Base-by-base conservation (phyloP, 2,113 vertebrate species). In the Osmerus mordax region DNA sequence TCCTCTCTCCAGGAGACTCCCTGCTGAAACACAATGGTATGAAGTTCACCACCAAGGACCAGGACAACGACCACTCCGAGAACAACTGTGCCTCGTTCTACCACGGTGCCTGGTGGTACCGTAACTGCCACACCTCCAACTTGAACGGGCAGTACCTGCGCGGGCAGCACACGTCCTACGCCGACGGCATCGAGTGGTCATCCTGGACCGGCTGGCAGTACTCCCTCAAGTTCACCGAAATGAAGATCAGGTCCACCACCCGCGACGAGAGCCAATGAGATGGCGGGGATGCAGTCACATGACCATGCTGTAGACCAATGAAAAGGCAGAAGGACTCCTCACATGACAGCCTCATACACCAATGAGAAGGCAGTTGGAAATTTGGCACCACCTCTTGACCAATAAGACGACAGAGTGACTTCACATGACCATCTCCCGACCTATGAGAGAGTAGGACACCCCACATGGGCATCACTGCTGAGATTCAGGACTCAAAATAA, bases 201-300 rank as follows among this genome's bases (percentile, higher is more conserved):
- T 96, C 95, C 69, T 98, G 96, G 97, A 99, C 96, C 0, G 97
- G 97, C 69, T 97, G 95, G 96, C 96, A 97, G 87, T 99, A 99
- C 76, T 99, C 97, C 0, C 95, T 99, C 70, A 93, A 94, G 73
- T 96, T 95, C 87, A 93, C 94, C 0, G 96, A 98, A 90, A 99
- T 99, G 96, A 99, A 99, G 93, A 93, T 96, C 71, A 91, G 95
- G 29, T 95, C 97, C 0, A 65, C 81, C 75, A 87, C 89, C 55
- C 15, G 55, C 0, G 93, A 94, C 67, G 94, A 94, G 63, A 92
- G 88, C 79, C 93, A 93, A 86, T 47, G 73, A 78, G 47, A 67
- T 3, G 61, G 14, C 1, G 25, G 51, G 21, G 16, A 16, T 19
- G n/a, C 16, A 16, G 55, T 18, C 55, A 56, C 16, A 56, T 56